These are phyloP conservation scores for Achroia grisella DNA, from an alignment of 1,140 invertebrate genomes.

Conservation along the genomic window DNA sequence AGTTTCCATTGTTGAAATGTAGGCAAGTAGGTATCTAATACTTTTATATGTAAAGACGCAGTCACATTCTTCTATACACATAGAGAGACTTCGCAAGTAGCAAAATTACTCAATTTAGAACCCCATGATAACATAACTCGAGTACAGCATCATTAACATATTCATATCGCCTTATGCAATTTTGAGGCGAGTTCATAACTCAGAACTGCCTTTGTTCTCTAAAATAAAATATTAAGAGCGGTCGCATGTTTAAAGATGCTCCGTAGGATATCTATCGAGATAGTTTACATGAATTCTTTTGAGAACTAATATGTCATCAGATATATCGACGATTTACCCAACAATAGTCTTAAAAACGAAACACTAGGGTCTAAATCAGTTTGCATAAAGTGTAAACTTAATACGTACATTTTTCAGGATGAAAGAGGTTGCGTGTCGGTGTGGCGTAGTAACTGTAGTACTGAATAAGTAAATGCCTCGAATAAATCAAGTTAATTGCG, in stretches of 20 bases:
- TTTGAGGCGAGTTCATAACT: slow-evolving; percentile 30
- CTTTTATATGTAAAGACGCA: too few species aligned
- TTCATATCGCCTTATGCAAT: slow-evolving; percentile 29
- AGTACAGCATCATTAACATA: slow-evolving; percentile 27
- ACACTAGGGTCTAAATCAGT: slow-evolving; percentile 20
- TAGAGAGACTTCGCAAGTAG: too few species aligned
- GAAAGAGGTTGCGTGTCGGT: slow-evolving; percentile 52
- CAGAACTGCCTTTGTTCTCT: slow-evolving; percentile 26
- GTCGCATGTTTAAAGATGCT: slow-evolving; percentile 41
- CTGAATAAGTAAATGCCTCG: slow-evolving; percentile 68
- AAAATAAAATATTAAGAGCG: slow-evolving; percentile 46
- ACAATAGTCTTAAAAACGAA: not conserved
- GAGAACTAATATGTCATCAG: slow-evolving; percentile 15
- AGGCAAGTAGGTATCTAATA: too few species aligned
- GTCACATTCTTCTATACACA: too few species aligned
- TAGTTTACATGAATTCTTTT: slow-evolving; percentile 23
- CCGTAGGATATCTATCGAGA: slow-evolving; percentile 27
- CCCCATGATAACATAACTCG: too few species aligned
- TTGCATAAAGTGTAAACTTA: slow-evolving; percentile 1
- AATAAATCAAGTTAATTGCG: slow-evolving; percentile 72
- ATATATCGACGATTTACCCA: not conserved
- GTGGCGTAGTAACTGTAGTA: slow-evolving; percentile 53
- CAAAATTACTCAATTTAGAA: too few species aligned
- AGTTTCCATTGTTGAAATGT: too few species aligned
- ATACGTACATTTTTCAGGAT: slow-evolving; percentile 23